These are phyloP conservation scores for Adelges cooleyi DNA, from an alignment of 1,140 invertebrate genomes.

Conservation along the genomic window DNA sequence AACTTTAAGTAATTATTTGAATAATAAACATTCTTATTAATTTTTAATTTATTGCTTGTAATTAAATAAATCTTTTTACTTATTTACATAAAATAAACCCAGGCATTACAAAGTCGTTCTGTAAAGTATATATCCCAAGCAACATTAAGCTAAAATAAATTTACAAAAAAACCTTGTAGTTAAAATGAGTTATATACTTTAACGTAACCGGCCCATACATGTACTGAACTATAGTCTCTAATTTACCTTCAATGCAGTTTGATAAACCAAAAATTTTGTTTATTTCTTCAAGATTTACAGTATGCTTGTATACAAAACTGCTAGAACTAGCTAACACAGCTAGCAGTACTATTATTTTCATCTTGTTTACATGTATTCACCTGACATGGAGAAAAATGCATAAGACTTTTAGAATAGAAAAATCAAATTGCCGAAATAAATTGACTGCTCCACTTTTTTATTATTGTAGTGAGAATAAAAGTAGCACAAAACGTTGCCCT, in stretches of 20 bases:
- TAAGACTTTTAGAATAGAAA: not conserved
- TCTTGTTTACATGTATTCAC: not conserved
- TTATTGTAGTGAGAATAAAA: not conserved
- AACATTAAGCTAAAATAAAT: not conserved
- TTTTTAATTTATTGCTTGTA: too few species aligned
- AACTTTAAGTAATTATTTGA: too few species aligned
- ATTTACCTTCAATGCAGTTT: conserved; percentile 30
- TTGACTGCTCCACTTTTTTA: not conserved
- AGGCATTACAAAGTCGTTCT: too few species aligned
- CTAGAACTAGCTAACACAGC: not conserved
- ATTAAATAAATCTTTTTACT: too few species aligned
- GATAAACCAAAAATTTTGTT: conserved; percentile 29
- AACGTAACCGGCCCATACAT: not conserved
- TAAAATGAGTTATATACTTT: too few species aligned
- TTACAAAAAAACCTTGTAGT: too few species aligned
- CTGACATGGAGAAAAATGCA: conserved; percentile 8
- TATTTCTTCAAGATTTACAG: conserved; percentile 22
- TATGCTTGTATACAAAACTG: conserved; percentile 22
- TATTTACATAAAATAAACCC: too few species aligned
- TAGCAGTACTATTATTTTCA: not conserved
- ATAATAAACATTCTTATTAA: too few species aligned
- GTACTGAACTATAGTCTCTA: not conserved
- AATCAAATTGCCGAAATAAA: not conserved
- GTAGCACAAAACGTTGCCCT: conserved; percentile 14
- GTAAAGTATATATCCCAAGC: not conserved